phyloP scores from a whole-genome alignment of 2,113 vertebrate species.

The Haplotaxodon microlepis region DNA sequence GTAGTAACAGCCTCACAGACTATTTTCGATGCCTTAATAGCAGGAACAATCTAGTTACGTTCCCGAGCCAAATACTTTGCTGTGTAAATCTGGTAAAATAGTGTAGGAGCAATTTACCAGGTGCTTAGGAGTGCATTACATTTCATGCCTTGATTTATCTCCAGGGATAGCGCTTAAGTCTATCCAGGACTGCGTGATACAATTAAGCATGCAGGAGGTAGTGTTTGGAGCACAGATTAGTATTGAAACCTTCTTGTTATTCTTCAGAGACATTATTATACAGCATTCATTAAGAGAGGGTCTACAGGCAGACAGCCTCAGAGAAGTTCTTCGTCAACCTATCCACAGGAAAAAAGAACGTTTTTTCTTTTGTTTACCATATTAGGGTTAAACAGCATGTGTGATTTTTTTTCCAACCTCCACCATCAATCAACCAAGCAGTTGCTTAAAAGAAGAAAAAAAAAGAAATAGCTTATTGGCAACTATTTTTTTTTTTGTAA shows the following conservation, averaged over 20 bases:
- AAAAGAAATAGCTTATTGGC: neutral
- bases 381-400: neutral
- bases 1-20: neutral
- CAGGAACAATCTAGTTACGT: neutral
- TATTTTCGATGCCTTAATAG: neutral
- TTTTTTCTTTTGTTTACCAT: neutral
- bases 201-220: conserved; percentile 2
- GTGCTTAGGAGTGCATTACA: conserved; percentile 21
- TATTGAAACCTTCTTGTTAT: neutral
- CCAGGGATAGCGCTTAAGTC: neutral
- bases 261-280: neutral
- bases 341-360: fast-evolving
- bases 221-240: conserved; percentile 6
- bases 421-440: neutral
- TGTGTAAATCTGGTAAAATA: conserved; percentile 4
- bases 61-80: neutral
- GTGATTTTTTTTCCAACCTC: neutral
- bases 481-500: neutral
- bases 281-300: neutral
- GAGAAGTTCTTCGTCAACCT: neutral
- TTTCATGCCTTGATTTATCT: conserved; percentile 28
- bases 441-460: neutral
- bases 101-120: conserved; percentile 3
- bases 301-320: neutral
- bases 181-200: neutral